Conservation (phyloP, 2,113 vertebrate species). For the Psephotus haematonotus region DNA sequence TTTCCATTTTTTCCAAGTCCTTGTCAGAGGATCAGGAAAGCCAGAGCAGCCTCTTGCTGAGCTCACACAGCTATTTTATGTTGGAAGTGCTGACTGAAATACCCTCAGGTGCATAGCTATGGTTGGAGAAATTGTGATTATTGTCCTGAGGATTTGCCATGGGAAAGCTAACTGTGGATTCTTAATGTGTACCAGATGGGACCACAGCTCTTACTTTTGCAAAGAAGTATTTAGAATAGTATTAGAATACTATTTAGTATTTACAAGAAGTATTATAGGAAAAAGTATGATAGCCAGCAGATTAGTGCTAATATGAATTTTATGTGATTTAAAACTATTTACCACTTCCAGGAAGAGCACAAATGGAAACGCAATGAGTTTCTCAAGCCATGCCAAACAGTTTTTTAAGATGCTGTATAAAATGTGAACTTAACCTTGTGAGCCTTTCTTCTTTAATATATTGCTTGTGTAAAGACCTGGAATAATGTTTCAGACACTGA, state of each 20-base stretch:
- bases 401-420: neutral
- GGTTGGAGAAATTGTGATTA: conserved; percentile 1
- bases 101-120: conserved; percentile 12
- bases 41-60: neutral
- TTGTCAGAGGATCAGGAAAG: neutral
- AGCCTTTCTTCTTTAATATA: neutral
- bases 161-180: conserved; percentile 9
- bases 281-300: neutral
- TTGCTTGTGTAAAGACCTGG: neutral
- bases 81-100: conserved; percentile 1
- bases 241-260: neutral
- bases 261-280: neutral
- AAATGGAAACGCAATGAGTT: neutral
- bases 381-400: neutral
- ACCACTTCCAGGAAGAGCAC: neutral
- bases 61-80: neutral
- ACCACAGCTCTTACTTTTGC: neutral
- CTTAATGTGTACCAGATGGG: conserved; percentile 53
- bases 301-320: neutral
- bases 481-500: neutral
- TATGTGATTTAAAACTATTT: neutral
- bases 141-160: conserved; percentile 14
- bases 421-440: neutral
- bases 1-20: neutral
- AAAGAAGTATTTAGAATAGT: neutral